These are phyloP conservation scores for Piscicola geometra DNA, from an alignment of 2,888 invertebrate genomes.

Conservation along the genomic window DNA sequence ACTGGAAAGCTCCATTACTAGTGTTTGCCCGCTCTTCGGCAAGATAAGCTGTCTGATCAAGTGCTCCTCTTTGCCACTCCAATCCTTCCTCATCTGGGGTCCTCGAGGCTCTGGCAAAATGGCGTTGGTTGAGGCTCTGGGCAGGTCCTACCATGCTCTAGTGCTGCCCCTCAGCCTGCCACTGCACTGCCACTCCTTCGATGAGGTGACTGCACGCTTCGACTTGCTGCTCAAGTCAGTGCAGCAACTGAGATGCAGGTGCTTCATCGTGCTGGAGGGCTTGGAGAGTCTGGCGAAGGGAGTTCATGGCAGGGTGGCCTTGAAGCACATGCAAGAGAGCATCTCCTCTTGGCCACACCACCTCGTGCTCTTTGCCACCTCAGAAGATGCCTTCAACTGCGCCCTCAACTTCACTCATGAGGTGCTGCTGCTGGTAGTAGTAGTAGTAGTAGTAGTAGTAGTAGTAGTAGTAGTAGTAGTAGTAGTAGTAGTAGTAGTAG, in stretches of 20 bases:
- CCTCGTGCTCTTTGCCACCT: not conserved
- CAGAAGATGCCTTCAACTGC: not conserved
- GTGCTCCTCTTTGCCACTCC: not conserved
- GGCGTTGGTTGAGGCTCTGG: not conserved
- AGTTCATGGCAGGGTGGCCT: not conserved
- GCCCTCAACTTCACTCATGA: not conserved
- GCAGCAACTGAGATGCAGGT: not conserved
- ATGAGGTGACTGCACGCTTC: not conserved
- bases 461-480: too few species aligned
- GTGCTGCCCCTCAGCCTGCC: not conserved
- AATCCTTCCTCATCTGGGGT: constrained; percentile 2
- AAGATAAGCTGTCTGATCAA: not conserved
- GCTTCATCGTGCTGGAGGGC: not conserved
- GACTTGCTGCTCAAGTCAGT: not conserved
- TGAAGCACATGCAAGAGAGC: not conserved
- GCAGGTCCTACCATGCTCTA: not conserved
- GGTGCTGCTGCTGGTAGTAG: not conserved
- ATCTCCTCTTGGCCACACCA: not conserved
- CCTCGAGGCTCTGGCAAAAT: not conserved
- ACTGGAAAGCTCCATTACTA: not conserved
- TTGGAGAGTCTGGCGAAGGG: not conserved
- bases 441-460: too few species aligned
- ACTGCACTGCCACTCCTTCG: not conserved
- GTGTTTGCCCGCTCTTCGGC: not conserved
- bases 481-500: too few species aligned